A percentile compares a stretch with the other conserved stretches of the same genome.
These are phyloP conservation scores for Pachypeltis micranthus DNA, from an alignment of 1,140 invertebrate species.

Conservation along the genomic window DNA sequence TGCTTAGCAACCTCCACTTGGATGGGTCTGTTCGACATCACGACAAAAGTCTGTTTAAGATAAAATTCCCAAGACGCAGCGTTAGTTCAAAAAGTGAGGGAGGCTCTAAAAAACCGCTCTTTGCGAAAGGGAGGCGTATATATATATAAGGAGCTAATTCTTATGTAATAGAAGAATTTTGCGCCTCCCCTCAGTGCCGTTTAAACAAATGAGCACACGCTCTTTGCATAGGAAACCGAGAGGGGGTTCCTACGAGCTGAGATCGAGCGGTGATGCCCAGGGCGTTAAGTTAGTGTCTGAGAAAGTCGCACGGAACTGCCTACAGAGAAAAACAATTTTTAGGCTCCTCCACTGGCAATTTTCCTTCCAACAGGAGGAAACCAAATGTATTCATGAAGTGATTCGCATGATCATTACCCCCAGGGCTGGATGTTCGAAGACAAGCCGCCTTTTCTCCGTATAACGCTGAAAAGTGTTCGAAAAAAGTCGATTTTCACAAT, in stretches of 20 bases:
- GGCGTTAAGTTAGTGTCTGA: background rate
- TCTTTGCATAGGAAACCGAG: constrained; percentile 4
- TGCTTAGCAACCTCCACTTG: too few relatives aligned
- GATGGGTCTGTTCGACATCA: too few relatives aligned
- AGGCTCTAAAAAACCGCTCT: too few relatives aligned
- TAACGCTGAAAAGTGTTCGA: too few relatives aligned
- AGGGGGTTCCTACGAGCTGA: background rate
- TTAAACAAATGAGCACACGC: constrained; percentile 4
- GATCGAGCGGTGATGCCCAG: background rate
- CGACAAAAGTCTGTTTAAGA: too few relatives aligned
- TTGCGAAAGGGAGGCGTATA: too few relatives aligned
- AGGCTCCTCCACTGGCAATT: background rate
- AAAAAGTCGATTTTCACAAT: too few relatives aligned
- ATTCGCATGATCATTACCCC: background rate
- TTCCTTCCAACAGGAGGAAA: background rate
- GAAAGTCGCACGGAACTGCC: background rate
- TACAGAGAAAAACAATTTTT: background rate
- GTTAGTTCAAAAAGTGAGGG: too few relatives aligned
- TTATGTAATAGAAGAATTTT: constrained; percentile 2
- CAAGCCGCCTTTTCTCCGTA: too few relatives aligned
- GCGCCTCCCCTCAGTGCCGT: background rate
- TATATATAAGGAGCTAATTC: constrained; percentile 9
- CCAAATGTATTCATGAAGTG: constrained; percentile 9
- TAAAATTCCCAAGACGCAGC: too few relatives aligned
- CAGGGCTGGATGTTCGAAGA: background rate